Conservation (phyloP, 2,888 invertebrate species). For the Eubasilissa splendida region DNA sequence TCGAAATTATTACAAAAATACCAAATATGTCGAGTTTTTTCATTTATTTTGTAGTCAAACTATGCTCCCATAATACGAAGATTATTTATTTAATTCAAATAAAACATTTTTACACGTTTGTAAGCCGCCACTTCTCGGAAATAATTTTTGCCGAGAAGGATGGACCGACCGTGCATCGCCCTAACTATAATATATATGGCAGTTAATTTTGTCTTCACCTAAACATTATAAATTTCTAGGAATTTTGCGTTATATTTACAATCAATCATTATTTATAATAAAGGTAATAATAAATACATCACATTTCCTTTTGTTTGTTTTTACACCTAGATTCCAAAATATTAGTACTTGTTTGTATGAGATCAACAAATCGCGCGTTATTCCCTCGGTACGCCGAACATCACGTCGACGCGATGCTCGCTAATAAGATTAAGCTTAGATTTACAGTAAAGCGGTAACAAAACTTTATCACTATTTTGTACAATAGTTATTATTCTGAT, state of each 20-base stretch:
- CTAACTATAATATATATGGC: constrained; percentile 13
- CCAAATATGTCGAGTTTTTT: constrained; percentile 28
- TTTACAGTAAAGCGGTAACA: constrained; percentile 42
- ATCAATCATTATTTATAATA: constrained; percentile 4
- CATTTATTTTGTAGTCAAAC: constrained; percentile 26
- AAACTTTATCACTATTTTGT: not conserved
- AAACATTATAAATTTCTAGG: constrained; percentile 14
- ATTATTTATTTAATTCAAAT: no score
- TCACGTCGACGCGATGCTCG: constrained; percentile 16
- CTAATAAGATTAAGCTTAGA: constrained; percentile 24
- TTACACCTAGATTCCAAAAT: constrained; percentile 40
- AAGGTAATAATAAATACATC: constrained; percentile 49
- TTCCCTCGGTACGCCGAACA: constrained; percentile 5
- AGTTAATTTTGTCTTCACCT: constrained; percentile 18
- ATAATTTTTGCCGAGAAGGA: no score
- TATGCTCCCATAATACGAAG: not conserved
- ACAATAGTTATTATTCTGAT: no score
- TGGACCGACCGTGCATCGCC: no score
- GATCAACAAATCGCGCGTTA: constrained; percentile 16
- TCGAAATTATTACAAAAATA: constrained; percentile 46
- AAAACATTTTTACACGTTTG: no score
- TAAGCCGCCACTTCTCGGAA: no score
- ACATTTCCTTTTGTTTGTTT: constrained; percentile 49
- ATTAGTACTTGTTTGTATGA: constrained; percentile 24
- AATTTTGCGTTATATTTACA: constrained; percentile 21